phyloP scores from a whole-genome alignment of 2,888 invertebrate genomes.

The Melanargia galathea region DNA sequence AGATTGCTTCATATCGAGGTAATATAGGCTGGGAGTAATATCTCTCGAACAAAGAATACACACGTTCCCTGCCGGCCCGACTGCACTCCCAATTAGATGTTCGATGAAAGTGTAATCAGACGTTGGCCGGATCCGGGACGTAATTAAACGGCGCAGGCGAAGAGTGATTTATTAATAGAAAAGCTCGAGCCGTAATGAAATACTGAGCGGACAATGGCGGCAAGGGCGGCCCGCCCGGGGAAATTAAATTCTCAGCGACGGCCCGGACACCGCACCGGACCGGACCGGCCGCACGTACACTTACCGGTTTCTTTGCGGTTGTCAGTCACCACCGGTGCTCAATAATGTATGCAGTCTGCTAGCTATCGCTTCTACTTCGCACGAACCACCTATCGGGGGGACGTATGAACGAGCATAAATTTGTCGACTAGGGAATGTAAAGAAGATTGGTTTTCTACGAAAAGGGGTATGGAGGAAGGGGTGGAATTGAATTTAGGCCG shows the following conservation, averaged over 20 bases:
- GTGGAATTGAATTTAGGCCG: slow-evolving; percentile 79
- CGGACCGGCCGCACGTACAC: slow-evolving; percentile 50
- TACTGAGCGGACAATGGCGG: slow-evolving; percentile 81
- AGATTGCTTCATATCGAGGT: slow-evolving; percentile 57
- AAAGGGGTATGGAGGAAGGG: slow-evolving; percentile 70
- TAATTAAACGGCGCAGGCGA: slow-evolving; percentile 81
- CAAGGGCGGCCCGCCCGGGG: slow-evolving; percentile 71
- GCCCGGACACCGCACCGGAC: slow-evolving; percentile 43
- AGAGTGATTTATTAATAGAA: slow-evolving; percentile 83
- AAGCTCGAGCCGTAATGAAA: slow-evolving; percentile 81
- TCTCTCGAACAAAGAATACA: slow-evolving; percentile 75
- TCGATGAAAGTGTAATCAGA: slow-evolving; percentile 83
- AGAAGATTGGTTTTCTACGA: slow-evolving; percentile 78
- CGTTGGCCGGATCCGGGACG: slow-evolving; percentile 78
- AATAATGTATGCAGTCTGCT: slow-evolving; percentile 62
- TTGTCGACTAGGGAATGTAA: slow-evolving; percentile 79
- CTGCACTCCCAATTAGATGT: slow-evolving; percentile 82
- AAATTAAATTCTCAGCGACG: slow-evolving; percentile 78
- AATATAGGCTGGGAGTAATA: slow-evolving; percentile 71
- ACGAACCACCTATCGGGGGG: slow-evolving; percentile 60
- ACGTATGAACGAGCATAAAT: slow-evolving; percentile 78
- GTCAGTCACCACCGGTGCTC: slow-evolving; percentile 55
- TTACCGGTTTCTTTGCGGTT: slow-evolving; percentile 70
- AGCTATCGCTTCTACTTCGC: slow-evolving; percentile 44
- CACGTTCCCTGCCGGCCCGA: slow-evolving; percentile 62